Base-by-base conservation (phyloP, 2,888 invertebrate species). In the Venusia cambrica region DNA sequence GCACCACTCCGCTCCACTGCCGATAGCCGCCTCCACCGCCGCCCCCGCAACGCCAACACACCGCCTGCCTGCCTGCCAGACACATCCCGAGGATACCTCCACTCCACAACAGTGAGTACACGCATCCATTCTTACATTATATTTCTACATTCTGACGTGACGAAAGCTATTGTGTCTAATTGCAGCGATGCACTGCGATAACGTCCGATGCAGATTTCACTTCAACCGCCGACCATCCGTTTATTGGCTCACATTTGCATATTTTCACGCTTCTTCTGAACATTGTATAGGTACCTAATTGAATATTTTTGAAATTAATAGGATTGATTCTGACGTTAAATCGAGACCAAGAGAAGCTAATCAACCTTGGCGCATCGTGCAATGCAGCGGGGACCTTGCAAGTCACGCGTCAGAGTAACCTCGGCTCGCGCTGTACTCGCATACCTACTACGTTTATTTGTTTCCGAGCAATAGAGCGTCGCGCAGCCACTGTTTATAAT, bases 371-470 rank as follows among this genome's bases (percentile, higher is more conserved):
- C 80, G 83, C 87, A 85, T 87, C 85, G 84, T 81, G 84, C 84
- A 85, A 78, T 87, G 87, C 87, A 87, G 75, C 80, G 77, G 76
- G 73, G 83, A 85, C 87, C 87, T 87, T 85, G 87, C 87, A 85
- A 87, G 85, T 85, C 84, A 87, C 87, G 85, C 87, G 87, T 87
- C 87, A 84, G 79, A 75, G 74, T 84, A 85, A 85, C 87, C 85
- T 85, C 85, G 84, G 69, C 78, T 78, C 79, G 74, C 78, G 79
- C 75, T 71, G 78, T 81, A 75, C 76, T 79, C 74, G 70, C 62
- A 50, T 69, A 71, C 59, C 57, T 77, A 78, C 75, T 57, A 63
- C 57, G 69, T 55, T 68, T 65, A 55, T 61, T 64, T 62, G 48
- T 54, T 57, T 59, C 50, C 56, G 51, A 54, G 52, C 51, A 47